Evolutionary conservation across 2,888 invertebrate species (phyloP), one percentile per base, ranked within the genome.

Genomic region (Ornithoptera priamus): DNA sequence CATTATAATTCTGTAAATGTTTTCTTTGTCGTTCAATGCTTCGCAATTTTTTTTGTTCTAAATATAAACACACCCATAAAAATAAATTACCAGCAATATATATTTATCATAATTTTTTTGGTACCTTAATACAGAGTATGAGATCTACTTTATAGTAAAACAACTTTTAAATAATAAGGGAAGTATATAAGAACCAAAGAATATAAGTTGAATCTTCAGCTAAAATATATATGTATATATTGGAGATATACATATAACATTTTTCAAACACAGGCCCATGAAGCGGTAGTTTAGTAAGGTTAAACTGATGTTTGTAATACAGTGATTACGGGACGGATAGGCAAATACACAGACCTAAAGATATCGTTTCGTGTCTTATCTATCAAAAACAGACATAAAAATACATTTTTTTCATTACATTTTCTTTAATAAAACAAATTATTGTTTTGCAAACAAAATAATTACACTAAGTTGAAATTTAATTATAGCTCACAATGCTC

Each of bases 231-330:
- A 12, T 53, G 18, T 53, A 6, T n/a, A 53, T 12, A 12, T 53
- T 5, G n/a, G n/a, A 53, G 18, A 53, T 53, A 12, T 53, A 53
- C n/a, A 53, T 53, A 53, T n/a, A 53, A 53, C 24, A 65, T 67
- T 65, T 59, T 69, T 39, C 18, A 24, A 6, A 5, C 36, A 60
- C 22, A 22, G 22, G 22, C 57, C 22, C 8, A 58, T 22, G 12
- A 58, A 22, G 22, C 22, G 10, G 0, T 12, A 58, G 10, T 57
- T 22, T 39, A 57, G 67, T 59, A 62, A 60, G 68, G 20, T 63
- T 68, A 62, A 63, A 60, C n/a, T 65, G 66, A 30, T 30, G 30
- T 57, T 58, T 67, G 67, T 36, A 67, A 58, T 36, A 53, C 50
- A 50, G 20, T 53, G 20, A 60, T 50, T 36, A 67, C 18, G 53